These are phyloP conservation scores for Stegodyphus mimosarum DNA, from an alignment of 1,140 invertebrate species.

Conservation along the genomic window DNA sequence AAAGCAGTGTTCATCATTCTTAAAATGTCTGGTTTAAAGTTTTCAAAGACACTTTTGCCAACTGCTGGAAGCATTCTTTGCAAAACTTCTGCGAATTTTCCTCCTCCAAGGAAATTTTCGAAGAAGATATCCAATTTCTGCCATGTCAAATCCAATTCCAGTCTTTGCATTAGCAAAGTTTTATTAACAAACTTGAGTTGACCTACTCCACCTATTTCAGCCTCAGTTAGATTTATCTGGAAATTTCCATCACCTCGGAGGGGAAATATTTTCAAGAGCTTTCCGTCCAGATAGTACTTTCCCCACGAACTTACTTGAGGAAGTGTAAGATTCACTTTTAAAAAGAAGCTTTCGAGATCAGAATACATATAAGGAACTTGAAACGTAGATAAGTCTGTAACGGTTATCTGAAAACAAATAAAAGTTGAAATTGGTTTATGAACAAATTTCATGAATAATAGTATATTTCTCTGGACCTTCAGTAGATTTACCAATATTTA, in stretches of 20 bases:
- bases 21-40: constrained; percentile 50
- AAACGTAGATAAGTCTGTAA: constrained; percentile 40
- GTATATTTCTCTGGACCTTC: background rate
- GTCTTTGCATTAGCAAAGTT: constrained; percentile 24
- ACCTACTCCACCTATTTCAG: constrained; percentile 33
- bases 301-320: constrained; percentile 19
- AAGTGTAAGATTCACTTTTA: constrained; percentile 29
- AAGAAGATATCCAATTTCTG: constrained; percentile 30
- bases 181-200: constrained; percentile 15
- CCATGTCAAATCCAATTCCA: constrained; percentile 52
- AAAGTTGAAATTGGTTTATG: background rate
- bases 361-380: constrained; percentile 31
- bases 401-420: constrained; percentile 50
- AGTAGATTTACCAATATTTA: background rate
- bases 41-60: constrained; percentile 56
- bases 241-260: constrained; percentile 46
- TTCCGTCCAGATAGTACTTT: constrained; percentile 36
- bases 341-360: constrained; percentile 36
- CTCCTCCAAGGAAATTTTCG: constrained; percentile 59
- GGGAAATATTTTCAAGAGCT: constrained; percentile 55
- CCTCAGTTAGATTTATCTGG: constrained; percentile 44
- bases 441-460: background rate
- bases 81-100: constrained; percentile 40
- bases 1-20: constrained; percentile 37
- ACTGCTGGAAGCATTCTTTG: constrained; percentile 40